A percentile compares a stretch with the other conserved stretches of the same genome.
phyloP scores from a whole-genome alignment of 2,113 vertebrate species.

The Strix aluco region DNA sequence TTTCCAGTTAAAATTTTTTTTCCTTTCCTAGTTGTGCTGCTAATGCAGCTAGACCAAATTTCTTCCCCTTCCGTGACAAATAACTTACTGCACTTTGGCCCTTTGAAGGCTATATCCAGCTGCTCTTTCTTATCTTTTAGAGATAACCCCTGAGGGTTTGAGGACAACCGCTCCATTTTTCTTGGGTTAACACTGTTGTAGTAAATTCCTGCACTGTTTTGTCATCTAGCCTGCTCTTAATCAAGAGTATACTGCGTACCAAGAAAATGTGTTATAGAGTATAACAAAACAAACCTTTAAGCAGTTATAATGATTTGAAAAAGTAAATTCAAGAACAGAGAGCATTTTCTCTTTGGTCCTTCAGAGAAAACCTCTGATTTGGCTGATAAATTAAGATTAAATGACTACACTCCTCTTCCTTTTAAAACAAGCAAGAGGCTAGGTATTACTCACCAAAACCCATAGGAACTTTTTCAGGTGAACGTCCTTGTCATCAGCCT shows the following conservation, averaged over 20 bases:
- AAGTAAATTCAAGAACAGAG: neutral
- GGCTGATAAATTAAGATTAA: neutral
- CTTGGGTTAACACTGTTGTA: neutral
- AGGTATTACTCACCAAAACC: neutral
- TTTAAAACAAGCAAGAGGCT: neutral
- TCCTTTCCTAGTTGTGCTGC: neutral
- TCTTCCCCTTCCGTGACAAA: neutral
- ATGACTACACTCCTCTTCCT: neutral
- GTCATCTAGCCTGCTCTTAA: neutral
- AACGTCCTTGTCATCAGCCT: neutral
- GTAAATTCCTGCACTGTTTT: neutral
- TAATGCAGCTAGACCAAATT: neutral
- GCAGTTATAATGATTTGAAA: neutral
- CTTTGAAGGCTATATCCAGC: neutral
- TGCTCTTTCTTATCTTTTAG: conserved; percentile 5
- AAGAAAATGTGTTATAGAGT: neutral
- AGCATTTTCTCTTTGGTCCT: neutral
- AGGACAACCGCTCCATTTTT: neutral
- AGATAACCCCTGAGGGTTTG: neutral
- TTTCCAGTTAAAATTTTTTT: neutral
- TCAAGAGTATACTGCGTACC: neutral
- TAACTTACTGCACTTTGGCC: neutral
- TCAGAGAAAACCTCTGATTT: neutral
- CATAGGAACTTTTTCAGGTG: neutral
- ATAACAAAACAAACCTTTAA: neutral